Percentiles rank a stretch among this genome's conserved stretches.
Evolutionary conservation across 2,888 invertebrate species (phyloP).

Genomic region (Coelopa pilipes): DNA sequence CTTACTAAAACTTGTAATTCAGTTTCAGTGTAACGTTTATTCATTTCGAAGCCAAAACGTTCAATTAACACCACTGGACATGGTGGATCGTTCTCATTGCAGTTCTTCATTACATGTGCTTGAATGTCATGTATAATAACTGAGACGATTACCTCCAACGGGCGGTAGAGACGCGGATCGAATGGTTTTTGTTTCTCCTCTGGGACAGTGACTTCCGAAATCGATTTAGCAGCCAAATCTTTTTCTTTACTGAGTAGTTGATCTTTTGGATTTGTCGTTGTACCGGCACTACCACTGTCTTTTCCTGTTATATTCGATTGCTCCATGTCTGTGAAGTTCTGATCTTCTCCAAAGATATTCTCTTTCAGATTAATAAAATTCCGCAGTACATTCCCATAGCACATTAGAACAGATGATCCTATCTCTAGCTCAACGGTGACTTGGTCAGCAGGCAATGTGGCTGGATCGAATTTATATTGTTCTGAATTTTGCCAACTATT

Average conservation of each 20-base stretch:
- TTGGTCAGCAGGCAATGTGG: constrained; percentile 84
- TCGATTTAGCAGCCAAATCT: constrained; percentile 65
- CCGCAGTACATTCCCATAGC: constrained; percentile 91
- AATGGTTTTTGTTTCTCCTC: constrained; percentile 78
- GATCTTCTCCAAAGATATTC: constrained; percentile 97
- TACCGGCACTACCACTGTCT: constrained; percentile 64
- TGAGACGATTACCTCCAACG: constrained; percentile 90
- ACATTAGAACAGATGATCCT: constrained; percentile 89
- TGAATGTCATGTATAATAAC: constrained; percentile 96
- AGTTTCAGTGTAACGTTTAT: constrained; percentile 91
- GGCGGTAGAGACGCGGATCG: constrained; percentile 88
- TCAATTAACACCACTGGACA: constrained; percentile 91
- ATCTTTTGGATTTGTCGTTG: constrained; percentile 64
- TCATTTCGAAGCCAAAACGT: constrained; percentile 96
- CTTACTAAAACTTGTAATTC: constrained; percentile 89
- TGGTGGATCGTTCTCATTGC: constrained; percentile 88
- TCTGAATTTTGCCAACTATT: constrained; percentile 76
- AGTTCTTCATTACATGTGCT: constrained; percentile 86
- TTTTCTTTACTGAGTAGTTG: constrained; percentile 54
- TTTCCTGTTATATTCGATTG: constrained; percentile 70
- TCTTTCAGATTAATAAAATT: constrained; percentile 93
- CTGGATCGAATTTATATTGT: constrained; percentile 85
- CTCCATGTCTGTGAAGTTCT: constrained; percentile 93
- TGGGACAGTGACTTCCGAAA: constrained; percentile 62
- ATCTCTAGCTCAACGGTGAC: constrained; percentile 94